Percentiles rank a stretch among this genome's conserved stretches.
Conservation (phyloP, 2,113 vertebrate species). For the Columba livia region DNA sequence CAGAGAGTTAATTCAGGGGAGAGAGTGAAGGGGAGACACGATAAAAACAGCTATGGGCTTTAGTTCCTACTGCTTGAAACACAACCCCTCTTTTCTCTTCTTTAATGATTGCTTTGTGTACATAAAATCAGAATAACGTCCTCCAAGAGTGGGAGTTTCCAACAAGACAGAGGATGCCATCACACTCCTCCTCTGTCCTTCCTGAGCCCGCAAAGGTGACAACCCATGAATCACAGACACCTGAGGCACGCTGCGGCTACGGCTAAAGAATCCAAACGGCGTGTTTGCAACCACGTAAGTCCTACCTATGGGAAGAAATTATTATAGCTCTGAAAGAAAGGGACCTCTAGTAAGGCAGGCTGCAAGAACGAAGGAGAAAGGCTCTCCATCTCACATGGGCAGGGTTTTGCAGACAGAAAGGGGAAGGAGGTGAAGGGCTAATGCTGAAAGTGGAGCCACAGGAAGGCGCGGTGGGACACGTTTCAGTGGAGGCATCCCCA, state of each 20-base stretch:
- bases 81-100: constrained; percentile 12
- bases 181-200: not conserved
- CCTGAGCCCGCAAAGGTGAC: not conserved
- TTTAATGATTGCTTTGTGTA: constrained; percentile 36
- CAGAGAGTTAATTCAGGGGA: constrained; percentile 5
- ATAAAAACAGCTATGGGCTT: constrained; percentile 24
- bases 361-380: not conserved
- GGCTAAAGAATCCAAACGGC: not conserved
- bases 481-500: not conserved
- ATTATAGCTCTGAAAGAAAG: not conserved
- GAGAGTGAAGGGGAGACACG: not conserved
- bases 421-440: not conserved
- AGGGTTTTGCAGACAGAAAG: not conserved
- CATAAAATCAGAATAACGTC: not conserved
- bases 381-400: rapidly evolving
- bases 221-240: not conserved
- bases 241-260: not conserved
- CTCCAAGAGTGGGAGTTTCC: not conserved
- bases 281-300: rapidly evolving
- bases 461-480: not conserved
- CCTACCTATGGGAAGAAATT: not conserved
- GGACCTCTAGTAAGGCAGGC: not conserved
- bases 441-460: not conserved
- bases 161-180: not conserved
- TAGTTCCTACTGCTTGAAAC: constrained; percentile 10